These are phyloP conservation scores for Eristalinus aeneus DNA, from an alignment of 2,888 invertebrate genomes.

Conservation along the genomic window DNA sequence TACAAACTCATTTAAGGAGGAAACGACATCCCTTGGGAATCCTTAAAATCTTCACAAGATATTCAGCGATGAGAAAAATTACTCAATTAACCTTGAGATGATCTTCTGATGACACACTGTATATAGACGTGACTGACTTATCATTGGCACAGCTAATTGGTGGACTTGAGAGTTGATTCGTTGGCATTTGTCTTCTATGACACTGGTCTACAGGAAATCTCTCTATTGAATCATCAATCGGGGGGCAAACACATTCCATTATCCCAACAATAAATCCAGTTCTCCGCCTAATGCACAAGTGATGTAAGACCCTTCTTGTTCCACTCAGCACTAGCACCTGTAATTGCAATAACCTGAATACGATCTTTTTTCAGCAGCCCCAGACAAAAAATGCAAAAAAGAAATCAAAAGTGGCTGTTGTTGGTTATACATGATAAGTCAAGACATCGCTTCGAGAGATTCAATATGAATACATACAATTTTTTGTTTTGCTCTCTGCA, in stretches of 20 bases:
- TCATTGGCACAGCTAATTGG: neutral
- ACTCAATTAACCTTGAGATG: neutral
- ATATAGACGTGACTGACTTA: neutral
- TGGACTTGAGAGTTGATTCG: neutral
- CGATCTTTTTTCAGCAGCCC: neutral
- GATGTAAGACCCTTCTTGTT: neutral
- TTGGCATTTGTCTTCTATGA: neutral
- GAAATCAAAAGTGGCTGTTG: slow-evolving; percentile 16
- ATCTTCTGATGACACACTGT: neutral
- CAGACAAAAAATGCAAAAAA: neutral
- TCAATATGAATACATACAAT: neutral
- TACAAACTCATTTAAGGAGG: neutral
- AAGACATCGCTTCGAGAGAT: slow-evolving; percentile 31
- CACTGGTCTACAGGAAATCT: neutral
- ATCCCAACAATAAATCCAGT: neutral
- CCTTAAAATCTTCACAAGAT: neutral
- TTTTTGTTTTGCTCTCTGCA: neutral
- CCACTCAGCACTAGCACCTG: neutral
- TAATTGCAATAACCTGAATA: slow-evolving; percentile 33
- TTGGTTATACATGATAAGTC: neutral
- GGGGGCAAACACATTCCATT: neutral
- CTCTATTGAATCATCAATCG: neutral
- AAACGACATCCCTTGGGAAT: neutral
- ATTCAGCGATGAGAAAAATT: neutral
- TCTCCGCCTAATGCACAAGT: neutral